phyloP scores from a whole-genome alignment of 1,140 invertebrate genomes.

The Maniola jurtina region DNA sequence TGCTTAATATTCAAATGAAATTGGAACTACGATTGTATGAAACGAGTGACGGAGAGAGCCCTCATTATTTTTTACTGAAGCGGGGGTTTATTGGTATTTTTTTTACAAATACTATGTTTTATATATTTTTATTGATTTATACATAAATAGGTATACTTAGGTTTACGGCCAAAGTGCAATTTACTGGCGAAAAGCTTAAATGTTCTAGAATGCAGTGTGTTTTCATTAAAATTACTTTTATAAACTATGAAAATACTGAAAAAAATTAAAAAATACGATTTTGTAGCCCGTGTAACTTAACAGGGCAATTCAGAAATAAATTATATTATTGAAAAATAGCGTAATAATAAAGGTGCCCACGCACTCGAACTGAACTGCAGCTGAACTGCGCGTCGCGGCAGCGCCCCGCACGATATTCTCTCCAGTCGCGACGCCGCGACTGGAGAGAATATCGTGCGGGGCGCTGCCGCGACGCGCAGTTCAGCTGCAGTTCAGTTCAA shows the following conservation, averaged over 20 bases:
- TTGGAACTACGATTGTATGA: too few species aligned
- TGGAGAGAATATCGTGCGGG: too few species aligned
- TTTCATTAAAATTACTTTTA: slow-evolving; percentile 31
- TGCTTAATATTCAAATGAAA: too few species aligned
- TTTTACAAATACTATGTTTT: slow-evolving; percentile 46
- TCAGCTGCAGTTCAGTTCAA: too few species aligned
- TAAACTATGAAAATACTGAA: slow-evolving; percentile 62
- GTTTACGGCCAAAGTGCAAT: slow-evolving; percentile 66
- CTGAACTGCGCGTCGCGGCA: too few species aligned
- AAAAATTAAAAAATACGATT: slow-evolving; percentile 35
- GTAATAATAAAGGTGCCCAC: too few species aligned
- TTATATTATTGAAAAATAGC: neutral
- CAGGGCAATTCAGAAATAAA: neutral
- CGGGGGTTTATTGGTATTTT: slow-evolving; percentile 27
- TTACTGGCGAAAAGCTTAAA: slow-evolving; percentile 60
- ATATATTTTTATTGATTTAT: slow-evolving; percentile 37
- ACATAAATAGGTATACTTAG: slow-evolving; percentile 36
- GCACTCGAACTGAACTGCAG: too few species aligned
- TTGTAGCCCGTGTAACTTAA: neutral
- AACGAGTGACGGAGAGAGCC: too few species aligned
- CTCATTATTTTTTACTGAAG: slow-evolving; percentile 19
- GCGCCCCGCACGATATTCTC: too few species aligned
- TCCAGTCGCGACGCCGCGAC: too few species aligned
- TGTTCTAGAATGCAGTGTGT: slow-evolving; percentile 48
- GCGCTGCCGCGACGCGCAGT: too few species aligned